phyloP scores from a whole-genome alignment of 1,140 invertebrate species.

The Calephelis nemesis region DNA sequence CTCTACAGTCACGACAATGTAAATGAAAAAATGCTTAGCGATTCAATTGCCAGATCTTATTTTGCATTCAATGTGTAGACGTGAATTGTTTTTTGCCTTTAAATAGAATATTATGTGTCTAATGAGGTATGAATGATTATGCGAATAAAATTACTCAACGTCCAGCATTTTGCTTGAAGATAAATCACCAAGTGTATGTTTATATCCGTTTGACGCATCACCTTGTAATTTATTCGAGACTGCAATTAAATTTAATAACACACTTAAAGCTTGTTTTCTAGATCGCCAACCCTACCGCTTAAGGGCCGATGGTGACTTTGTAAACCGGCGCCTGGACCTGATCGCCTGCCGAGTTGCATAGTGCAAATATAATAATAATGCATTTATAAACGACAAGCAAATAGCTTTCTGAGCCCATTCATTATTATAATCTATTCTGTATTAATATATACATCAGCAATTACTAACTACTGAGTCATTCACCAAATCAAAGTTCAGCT shows the following conservation, averaged over 20 bases:
- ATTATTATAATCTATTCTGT: conserved; percentile 10
- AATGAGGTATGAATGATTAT: conserved; percentile 23
- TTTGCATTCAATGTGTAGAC: conserved; percentile 6
- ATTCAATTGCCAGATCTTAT: conserved; percentile 11
- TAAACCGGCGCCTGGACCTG: conserved; percentile 64
- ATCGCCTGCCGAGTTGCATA: conserved; percentile 60
- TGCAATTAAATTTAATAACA: conserved; percentile 62
- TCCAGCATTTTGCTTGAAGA: conserved; percentile 7
- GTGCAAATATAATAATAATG: conserved; percentile 46
- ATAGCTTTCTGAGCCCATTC: conserved; percentile 13
- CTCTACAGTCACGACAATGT: conserved; percentile 9
- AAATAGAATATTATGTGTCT: conserved; percentile 16
- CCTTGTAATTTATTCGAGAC: conserved; percentile 44
- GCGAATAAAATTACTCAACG: conserved; percentile 11
- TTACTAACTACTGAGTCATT: not conserved
- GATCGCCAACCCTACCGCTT: conserved; percentile 65
- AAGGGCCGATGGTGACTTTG: conserved; percentile 62
- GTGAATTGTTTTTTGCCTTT: conserved; percentile 11
- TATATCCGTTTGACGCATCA: conserved; percentile 42
- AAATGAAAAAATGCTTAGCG: conserved; percentile 6
- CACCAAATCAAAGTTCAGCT: not conserved
- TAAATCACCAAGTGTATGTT: conserved; percentile 21
- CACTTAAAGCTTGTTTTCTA: conserved; percentile 52
- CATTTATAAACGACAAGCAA: conserved; percentile 20
- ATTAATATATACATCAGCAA: conserved; percentile 1